A percentile compares a stretch with the other conserved stretches of the same genome.
Conservation (phyloP, 2,797 vertebrate genomes). For the Ptychadena robeensis region DNA sequence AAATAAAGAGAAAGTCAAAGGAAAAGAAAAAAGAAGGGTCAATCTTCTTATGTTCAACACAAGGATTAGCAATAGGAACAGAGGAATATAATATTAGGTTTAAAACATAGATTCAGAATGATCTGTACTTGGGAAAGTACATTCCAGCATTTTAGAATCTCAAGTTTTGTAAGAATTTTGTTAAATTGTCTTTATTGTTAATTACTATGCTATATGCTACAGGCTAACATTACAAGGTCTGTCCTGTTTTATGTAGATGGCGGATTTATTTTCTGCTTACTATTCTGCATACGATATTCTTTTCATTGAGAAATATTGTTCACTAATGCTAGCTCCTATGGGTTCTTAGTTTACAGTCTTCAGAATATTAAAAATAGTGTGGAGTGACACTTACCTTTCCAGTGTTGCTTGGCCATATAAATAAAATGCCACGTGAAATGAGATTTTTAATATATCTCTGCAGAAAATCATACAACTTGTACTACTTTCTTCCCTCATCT, state of each 20-base stretch:
- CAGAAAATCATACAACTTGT: slow-evolving; percentile 49
- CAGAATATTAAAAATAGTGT: slow-evolving; percentile 58
- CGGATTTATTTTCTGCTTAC: neutral
- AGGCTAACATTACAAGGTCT: too few relatives aligned
- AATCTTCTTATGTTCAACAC: neutral
- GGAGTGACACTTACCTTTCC: slow-evolving; percentile 71
- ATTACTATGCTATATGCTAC: too few relatives aligned
- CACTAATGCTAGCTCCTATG: neutral
- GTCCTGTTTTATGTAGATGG: neutral
- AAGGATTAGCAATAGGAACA: neutral
- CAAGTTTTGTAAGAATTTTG: too few relatives aligned
- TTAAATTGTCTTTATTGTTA: too few relatives aligned
- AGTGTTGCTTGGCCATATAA: slow-evolving; percentile 64
- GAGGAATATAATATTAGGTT: neutral
- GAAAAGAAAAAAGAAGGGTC: neutral
- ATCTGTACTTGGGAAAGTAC: neutral
- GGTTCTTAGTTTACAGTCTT: slow-evolving; percentile 6
- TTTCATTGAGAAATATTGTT: neutral
- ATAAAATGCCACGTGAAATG: slow-evolving; percentile 64
- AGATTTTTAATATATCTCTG: slow-evolving; percentile 71
- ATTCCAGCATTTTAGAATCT: too few relatives aligned
- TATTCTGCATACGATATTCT: neutral
- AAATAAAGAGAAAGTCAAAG: neutral
- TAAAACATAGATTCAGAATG: neutral
- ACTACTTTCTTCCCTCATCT: slow-evolving; percentile 69